phyloP scores from a whole-genome alignment of 2,113 vertebrate species.

The Trochalopteron elliotii region DNA sequence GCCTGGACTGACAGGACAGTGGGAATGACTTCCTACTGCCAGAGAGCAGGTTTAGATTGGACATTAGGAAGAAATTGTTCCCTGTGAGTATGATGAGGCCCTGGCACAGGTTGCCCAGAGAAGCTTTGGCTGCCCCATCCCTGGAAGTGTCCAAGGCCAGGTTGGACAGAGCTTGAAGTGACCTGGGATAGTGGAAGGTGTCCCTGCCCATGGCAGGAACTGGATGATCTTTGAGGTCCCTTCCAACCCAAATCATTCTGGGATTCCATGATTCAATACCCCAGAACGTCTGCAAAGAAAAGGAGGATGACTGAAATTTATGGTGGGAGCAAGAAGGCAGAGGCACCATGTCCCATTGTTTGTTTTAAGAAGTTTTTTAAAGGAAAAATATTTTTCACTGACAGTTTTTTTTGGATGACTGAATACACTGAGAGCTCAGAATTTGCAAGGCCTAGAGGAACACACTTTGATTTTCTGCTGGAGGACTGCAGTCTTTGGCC shows the following conservation, averaged over 20 bases:
- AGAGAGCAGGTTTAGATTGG: background rate
- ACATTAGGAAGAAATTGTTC: background rate
- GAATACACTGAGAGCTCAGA: background rate
- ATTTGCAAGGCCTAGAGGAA: background rate
- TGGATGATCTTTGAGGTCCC: background rate
- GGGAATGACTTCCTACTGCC: background rate
- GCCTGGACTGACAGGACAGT: background rate
- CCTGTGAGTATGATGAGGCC: background rate
- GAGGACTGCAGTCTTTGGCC: background rate
- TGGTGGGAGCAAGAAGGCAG: background rate
- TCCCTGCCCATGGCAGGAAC: background rate
- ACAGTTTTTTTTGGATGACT: background rate
- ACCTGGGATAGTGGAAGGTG: background rate
- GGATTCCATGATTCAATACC: background rate
- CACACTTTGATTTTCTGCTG: background rate
- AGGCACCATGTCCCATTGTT: background rate
- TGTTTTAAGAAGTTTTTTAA: background rate
- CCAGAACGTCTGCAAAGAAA: background rate
- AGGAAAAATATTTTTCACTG: background rate
- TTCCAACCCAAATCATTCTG: background rate
- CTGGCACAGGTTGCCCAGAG: background rate
- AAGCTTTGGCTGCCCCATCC: background rate
- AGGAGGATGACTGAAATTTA: background rate
- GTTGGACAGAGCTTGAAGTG: background rate
- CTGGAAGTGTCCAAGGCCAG: background rate